Base-by-base conservation (phyloP, 2,888 invertebrate genomes). In the Drosophila rubida region DNA sequence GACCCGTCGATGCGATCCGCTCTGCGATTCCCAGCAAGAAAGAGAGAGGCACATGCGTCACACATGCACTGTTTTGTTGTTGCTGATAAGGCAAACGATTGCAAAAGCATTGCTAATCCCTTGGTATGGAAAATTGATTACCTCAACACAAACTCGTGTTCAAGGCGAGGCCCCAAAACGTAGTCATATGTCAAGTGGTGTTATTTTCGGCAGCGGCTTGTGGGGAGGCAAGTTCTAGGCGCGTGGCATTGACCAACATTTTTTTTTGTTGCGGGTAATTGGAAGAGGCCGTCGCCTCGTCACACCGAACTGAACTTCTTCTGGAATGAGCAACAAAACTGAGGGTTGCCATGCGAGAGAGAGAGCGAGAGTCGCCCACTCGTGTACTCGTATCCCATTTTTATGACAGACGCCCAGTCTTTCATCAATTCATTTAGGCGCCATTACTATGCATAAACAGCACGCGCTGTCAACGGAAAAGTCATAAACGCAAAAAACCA, bases 231-330 rank as follows among this genome's bases (percentile, higher is more conserved):
- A 25, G 44, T 61, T 58, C 61, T 70, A 71, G 64, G 66, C 79
- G 65, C 58, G 48, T 84, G 82, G 69, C 82, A 82, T 85, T 82
- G 82, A 82, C 82, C 85, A 75, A 85, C 80, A 71, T 81, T 32
- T 30, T 32, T 32, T 0, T n/a, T 32, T 32, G 57, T 69, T 48
- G 45, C 13, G 22, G 25, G 44, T 65, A 83, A 78, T 78, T 78
- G 61, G 45, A 62, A 41, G 8, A 41, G 25, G 27, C 30, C 22
- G 35, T 14, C 35, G 35, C 32, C 32, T 35, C n/a, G 27, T 27
- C 27, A 27, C 27, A 8, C 27, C 4, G 27, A 19, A 19, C 19
- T 37, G 39, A 48, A 14, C 35, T 23, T 23, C 58, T 59, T 60
- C 30, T 64, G 58, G 13, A 53, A 27, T 16, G 46, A 5, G 19